Evolutionary conservation across 1,140 invertebrate genomes (phyloP).

Genomic region (Drusus annulatus): DNA sequence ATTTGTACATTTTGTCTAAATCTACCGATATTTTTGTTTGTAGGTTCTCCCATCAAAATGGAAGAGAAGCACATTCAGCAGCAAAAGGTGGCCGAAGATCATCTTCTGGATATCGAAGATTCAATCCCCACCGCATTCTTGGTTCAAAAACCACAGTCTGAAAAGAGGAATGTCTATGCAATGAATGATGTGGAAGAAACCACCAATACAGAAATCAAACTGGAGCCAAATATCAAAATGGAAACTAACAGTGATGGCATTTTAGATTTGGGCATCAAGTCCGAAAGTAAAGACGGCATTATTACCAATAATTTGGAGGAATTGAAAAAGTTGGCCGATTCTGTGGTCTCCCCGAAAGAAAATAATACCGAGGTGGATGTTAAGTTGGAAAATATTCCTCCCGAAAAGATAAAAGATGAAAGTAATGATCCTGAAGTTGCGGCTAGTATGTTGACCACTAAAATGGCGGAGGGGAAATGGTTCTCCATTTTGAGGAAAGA

Average conservation of each 20-base stretch:
- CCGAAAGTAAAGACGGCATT: slow-evolving; percentile 64
- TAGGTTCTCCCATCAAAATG: slow-evolving; percentile 71
- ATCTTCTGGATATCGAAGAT: slow-evolving; percentile 71
- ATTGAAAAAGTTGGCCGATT: slow-evolving; percentile 72
- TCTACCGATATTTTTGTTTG: not conserved
- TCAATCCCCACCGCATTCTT: slow-evolving; percentile 71
- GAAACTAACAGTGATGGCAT: slow-evolving; percentile 7
- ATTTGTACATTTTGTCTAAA: too few relatives aligned
- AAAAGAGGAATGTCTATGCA: slow-evolving; percentile 13
- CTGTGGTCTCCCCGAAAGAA: slow-evolving; percentile 68
- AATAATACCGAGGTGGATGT: slow-evolving; percentile 61
- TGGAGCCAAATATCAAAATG: not conserved
- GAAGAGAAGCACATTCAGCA: slow-evolving; percentile 71
- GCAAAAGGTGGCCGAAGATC: slow-evolving; percentile 66
- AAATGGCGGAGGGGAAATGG: slow-evolving; percentile 72
- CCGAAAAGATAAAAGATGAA: slow-evolving; percentile 71
- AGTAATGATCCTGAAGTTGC: slow-evolving; percentile 66
- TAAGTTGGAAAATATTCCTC: slow-evolving; percentile 65
- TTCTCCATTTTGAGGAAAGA: slow-evolving; percentile 72
- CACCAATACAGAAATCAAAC: not conserved
- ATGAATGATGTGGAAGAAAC: slow-evolving; percentile 1
- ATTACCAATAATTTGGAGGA: slow-evolving; percentile 71
- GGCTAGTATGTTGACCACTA: slow-evolving; percentile 63
- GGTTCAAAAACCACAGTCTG: slow-evolving; percentile 67
- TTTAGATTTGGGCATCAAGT: slow-evolving; percentile 48